These are phyloP conservation scores for Oscheius sp. DNA, from an alignment of 2,888 invertebrate species.

Conservation along the genomic window DNA sequence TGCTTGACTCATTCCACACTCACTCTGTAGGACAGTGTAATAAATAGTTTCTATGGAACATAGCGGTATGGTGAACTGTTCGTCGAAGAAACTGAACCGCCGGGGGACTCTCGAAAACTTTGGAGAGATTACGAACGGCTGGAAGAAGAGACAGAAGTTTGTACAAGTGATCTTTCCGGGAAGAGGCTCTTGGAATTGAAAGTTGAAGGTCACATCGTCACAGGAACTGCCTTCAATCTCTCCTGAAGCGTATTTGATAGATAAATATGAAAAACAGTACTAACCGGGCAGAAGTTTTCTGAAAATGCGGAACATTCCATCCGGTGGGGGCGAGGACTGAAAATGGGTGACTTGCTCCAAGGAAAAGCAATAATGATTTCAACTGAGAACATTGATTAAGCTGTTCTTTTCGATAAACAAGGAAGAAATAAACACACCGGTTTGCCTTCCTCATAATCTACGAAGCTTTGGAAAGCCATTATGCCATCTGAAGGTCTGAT, in stretches of 20 bases:
- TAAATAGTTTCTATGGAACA: conserved; percentile 37
- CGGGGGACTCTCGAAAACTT: conserved; percentile 43
- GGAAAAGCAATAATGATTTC: background rate
- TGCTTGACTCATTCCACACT: background rate
- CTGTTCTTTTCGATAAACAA: background rate
- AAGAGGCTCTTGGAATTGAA: conserved; percentile 53
- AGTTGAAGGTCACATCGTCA: conserved; percentile 76
- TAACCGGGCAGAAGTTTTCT: conserved; percentile 12
- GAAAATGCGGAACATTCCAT: conserved; percentile 11
- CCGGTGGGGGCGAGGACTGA: conserved; percentile 22
- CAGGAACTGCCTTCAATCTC: conserved; percentile 83
- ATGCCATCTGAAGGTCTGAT: background rate
- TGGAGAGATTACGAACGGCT: conserved; percentile 35
- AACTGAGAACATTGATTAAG: background rate
- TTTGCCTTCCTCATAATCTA: conserved; percentile 25
- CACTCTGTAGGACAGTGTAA: conserved; percentile 28
- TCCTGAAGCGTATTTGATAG: conserved; percentile 38
- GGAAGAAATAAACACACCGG: background rate
- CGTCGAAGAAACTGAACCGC: conserved; percentile 51
- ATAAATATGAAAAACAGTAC: background rate
- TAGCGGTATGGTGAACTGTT: conserved; percentile 40
- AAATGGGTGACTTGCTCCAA: background rate
- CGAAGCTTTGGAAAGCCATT: conserved; percentile 31
- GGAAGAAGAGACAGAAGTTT: conserved; percentile 83
- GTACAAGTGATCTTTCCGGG: conserved; percentile 87